Conservation (phyloP, 2,888 invertebrate genomes). For the Lasioglossum lativentre region DNA sequence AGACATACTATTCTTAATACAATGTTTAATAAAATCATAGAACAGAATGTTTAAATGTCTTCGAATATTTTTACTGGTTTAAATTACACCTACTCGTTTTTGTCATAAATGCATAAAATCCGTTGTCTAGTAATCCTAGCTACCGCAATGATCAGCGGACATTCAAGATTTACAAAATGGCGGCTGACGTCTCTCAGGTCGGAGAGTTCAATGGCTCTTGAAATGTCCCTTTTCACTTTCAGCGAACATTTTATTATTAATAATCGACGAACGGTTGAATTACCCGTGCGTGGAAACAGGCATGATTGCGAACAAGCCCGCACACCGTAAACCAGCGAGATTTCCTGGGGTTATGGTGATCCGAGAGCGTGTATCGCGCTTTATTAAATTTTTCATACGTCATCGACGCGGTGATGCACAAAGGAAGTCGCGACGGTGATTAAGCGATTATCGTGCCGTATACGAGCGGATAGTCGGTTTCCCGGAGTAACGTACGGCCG, state of each 20-base stretch:
- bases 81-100: too few relatives aligned
- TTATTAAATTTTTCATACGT: constrained; percentile 23
- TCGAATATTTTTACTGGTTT: too few relatives aligned
- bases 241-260: constrained; percentile 2
- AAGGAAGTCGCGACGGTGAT: constrained; percentile 30
- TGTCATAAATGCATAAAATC: too few relatives aligned
- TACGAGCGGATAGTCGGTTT: constrained; percentile 16
- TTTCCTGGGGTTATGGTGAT: background rate
- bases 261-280: background rate
- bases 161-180: background rate
- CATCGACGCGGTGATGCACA: background rate
- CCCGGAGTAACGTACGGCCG: constrained; percentile 10
- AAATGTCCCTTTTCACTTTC: background rate
- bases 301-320: background rate
- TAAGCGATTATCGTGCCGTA: constrained; percentile 51
- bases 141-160: background rate
- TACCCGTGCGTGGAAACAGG: background rate
- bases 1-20: too few relatives aligned
- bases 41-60: too few relatives aligned
- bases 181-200: background rate
- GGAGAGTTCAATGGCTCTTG: background rate
- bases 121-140: too few relatives aligned
- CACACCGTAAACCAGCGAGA: constrained; percentile 14
- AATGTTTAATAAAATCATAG: too few relatives aligned
- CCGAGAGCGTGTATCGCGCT: background rate